Evolutionary conservation across 2,797 vertebrate species (phyloP).

Genomic region (Argyrosomus regius): DNA sequence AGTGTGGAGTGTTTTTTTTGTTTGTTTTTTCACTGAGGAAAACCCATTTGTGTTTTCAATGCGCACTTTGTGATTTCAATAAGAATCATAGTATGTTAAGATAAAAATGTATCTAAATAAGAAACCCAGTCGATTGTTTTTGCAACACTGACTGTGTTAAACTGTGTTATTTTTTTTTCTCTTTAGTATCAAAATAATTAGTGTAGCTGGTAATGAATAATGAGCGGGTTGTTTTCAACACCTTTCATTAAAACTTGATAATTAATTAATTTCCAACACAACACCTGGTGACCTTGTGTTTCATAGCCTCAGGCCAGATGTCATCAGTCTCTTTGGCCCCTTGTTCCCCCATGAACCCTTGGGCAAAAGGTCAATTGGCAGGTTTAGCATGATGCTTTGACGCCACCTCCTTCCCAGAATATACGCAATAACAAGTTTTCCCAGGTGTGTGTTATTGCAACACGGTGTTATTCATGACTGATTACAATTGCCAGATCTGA

Average conservation of each 20-base stretch:
- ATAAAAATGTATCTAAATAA: neutral
- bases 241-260: slow-evolving; percentile 48
- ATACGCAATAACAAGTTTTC: slow-evolving; percentile 68
- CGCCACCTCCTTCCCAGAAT: slow-evolving; percentile 14
- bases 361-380: slow-evolving; percentile 71
- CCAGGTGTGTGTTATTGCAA: slow-evolving; percentile 52
- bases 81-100: neutral
- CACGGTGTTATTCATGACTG: slow-evolving; percentile 45
- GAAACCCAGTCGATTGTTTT: neutral
- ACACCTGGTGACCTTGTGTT: slow-evolving; percentile 70
- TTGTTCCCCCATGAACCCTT: slow-evolving; percentile 41
- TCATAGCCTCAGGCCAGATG: slow-evolving; percentile 65
- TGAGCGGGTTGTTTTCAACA: slow-evolving; percentile 53
- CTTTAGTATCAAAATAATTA: slow-evolving; percentile 24
- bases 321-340: slow-evolving; percentile 59
- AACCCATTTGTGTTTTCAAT: neutral
- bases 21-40: neutral
- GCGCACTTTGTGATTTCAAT: neutral
- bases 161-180: neutral
- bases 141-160: neutral
- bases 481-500: slow-evolving; percentile 43
- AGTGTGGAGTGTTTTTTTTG: neutral
- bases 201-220: slow-evolving; percentile 2
- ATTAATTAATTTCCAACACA: slow-evolving; percentile 72
- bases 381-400: slow-evolving; percentile 56